Conservation (phyloP, 2,797 vertebrate genomes). For the Mastacembelus armatus region DNA sequence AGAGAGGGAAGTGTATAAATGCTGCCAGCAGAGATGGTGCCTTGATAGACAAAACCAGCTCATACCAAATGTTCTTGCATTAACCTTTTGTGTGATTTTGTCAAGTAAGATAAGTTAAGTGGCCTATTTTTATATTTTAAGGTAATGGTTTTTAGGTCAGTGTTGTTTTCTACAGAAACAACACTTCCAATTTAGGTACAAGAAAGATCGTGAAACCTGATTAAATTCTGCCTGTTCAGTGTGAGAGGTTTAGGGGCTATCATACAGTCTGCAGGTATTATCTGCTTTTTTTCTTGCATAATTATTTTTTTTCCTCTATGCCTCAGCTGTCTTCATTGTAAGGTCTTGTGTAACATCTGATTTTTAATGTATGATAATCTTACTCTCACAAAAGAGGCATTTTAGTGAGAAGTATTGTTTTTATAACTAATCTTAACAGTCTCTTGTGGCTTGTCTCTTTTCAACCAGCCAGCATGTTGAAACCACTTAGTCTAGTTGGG, state of each 20-base stretch:
- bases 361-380: slow-evolving; percentile 26
- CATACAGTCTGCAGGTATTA: neutral
- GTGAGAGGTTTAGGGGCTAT: neutral
- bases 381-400: slow-evolving; percentile 16
- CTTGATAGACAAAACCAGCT: slow-evolving; percentile 35
- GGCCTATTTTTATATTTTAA: slow-evolving; percentile 7
- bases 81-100: neutral
- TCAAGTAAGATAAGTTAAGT: slow-evolving; percentile 27
- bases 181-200: too few relatives aligned
- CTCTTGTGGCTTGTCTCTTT: slow-evolving; percentile 17
- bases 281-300: neutral
- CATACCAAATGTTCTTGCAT: neutral
- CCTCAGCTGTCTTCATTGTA: slow-evolving; percentile 4
- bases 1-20: slow-evolving; percentile 20
- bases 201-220: neutral
- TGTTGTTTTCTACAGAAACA: slow-evolving; percentile 27
- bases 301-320: neutral
- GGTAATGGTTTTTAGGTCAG: slow-evolving; percentile 10
- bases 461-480: neutral
- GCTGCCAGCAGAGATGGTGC: slow-evolving; percentile 34
- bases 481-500: neutral
- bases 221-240: neutral
- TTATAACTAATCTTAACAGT: neutral
- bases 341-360: slow-evolving; percentile 34
- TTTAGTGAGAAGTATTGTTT: slow-evolving; percentile 11